A percentile compares a stretch with the other conserved stretches of the same genome.
phyloP scores from a whole-genome alignment of 2,797 vertebrate genomes.

The Enteromius unitaeniatus region DNA sequence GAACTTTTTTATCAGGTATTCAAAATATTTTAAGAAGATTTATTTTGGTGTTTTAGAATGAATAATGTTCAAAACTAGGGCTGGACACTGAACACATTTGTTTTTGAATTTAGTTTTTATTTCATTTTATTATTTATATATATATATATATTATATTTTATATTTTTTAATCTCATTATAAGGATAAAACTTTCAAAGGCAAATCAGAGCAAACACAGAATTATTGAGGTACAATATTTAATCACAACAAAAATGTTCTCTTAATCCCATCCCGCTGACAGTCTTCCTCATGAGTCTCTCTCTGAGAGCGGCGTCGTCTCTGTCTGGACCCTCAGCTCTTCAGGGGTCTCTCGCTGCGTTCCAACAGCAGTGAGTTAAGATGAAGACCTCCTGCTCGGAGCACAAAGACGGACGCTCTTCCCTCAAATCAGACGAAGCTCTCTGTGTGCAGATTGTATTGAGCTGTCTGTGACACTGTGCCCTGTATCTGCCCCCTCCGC shows the following conservation, averaged over 20 bases:
- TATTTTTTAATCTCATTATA: neutral
- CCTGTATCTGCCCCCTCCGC: constrained; percentile 16
- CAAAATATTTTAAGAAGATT: neutral
- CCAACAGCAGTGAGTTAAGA: constrained; percentile 41
- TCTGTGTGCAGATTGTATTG: neutral
- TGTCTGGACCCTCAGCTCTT: constrained; percentile 8
- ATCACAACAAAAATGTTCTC: neutral
- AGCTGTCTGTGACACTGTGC: constrained; percentile 5
- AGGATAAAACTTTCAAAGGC: neutral
- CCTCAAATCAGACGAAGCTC: neutral
- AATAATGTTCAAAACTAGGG: neutral
- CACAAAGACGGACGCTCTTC: neutral
- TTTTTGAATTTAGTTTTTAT: no score
- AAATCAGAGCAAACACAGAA: neutral
- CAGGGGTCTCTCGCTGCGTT: constrained; percentile 28
- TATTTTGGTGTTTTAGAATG: neutral
- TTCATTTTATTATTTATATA: no score
- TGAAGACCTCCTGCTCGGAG: constrained; percentile 15
- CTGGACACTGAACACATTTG: no score
- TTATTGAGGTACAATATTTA: neutral
- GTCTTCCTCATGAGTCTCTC: neutral
- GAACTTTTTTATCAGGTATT: neutral
- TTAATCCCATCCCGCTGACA: no score
- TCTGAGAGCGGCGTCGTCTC: neutral
- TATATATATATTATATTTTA: no score